These are phyloP conservation scores for Choristoneura fumiferana DNA, from an alignment of 1,140 invertebrate species.

Conservation along the genomic window DNA sequence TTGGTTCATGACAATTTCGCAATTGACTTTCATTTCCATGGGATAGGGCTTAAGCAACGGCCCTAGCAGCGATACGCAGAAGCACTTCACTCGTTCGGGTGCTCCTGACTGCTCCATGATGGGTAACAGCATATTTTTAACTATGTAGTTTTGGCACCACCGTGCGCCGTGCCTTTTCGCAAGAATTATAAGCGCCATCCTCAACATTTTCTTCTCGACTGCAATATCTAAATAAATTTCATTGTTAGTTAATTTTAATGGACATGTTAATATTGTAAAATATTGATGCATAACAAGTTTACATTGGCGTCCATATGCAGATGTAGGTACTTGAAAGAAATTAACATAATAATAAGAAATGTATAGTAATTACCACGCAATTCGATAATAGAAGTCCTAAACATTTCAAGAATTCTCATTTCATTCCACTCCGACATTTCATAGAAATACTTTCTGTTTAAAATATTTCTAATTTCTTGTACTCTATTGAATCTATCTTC, in stretches of 20 bases:
- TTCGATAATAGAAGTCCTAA: constrained; percentile 47
- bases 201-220: constrained; percentile 54
- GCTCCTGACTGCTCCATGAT: constrained; percentile 50
- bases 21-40: constrained; percentile 60
- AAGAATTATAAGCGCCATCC: constrained; percentile 60
- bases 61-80: constrained; percentile 61
- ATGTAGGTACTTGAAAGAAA: too few relatives aligned
- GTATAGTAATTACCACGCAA: constrained; percentile 41
- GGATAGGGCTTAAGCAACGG: constrained; percentile 66
- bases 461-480: constrained; percentile 54
- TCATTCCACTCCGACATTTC: constrained; percentile 67
- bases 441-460: constrained; percentile 63
- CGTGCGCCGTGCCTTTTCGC: constrained; percentile 62
- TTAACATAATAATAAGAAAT: not conserved
- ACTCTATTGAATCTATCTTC: constrained; percentile 59
- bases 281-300: too few relatives aligned
- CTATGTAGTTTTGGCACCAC: constrained; percentile 68
- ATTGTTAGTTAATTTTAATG: too few relatives aligned
- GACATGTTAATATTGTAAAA: too few relatives aligned
- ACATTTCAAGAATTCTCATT: constrained; percentile 63
- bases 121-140: constrained; percentile 59
- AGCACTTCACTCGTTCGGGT: constrained; percentile 37
- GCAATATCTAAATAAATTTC: too few relatives aligned
- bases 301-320: too few relatives aligned
- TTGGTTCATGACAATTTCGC: constrained; percentile 61